Conservation (phyloP, 2,113 vertebrate species). For the Neoarius graeffei region DNA sequence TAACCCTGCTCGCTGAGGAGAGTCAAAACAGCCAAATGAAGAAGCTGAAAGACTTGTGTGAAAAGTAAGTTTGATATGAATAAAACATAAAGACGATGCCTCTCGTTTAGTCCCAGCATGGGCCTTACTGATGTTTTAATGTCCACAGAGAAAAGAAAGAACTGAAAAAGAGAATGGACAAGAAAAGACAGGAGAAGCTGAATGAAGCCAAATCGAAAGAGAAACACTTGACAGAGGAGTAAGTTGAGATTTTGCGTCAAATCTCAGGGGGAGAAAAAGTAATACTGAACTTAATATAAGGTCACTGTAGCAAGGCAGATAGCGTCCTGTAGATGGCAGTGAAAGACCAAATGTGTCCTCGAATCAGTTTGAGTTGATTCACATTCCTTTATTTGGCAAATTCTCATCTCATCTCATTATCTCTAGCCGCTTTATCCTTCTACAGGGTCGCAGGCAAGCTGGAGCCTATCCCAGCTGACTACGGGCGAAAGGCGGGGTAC, state of each 20-base stretch:
- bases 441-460: too few species aligned
- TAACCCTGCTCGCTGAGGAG: slow-evolving; percentile 88
- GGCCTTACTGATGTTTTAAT: neutral
- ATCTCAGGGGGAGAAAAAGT: neutral
- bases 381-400: too few species aligned
- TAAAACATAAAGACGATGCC: neutral
- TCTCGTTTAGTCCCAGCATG: neutral
- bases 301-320: neutral
- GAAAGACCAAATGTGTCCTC: neutral
- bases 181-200: slow-evolving; percentile 95
- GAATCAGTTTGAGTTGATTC: too few species aligned
- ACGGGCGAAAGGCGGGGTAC: too few species aligned
- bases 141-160: slow-evolving; percentile 91
- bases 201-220: slow-evolving; percentile 96
- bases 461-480: too few species aligned
- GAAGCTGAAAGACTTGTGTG: slow-evolving; percentile 94
- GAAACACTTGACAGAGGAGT: slow-evolving; percentile 97
- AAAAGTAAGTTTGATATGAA: slow-evolving; percentile 80
- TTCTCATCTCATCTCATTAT: too few species aligned
- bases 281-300: too few species aligned
- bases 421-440: too few species aligned
- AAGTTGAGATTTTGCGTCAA: slow-evolving; percentile 56
- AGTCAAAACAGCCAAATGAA: slow-evolving; percentile 88
- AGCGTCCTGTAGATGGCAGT: slow-evolving; percentile 45
- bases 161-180: slow-evolving; percentile 97